Conservation (phyloP, 2,113 vertebrate species). For the Myanophis thanlyinensis region DNA sequence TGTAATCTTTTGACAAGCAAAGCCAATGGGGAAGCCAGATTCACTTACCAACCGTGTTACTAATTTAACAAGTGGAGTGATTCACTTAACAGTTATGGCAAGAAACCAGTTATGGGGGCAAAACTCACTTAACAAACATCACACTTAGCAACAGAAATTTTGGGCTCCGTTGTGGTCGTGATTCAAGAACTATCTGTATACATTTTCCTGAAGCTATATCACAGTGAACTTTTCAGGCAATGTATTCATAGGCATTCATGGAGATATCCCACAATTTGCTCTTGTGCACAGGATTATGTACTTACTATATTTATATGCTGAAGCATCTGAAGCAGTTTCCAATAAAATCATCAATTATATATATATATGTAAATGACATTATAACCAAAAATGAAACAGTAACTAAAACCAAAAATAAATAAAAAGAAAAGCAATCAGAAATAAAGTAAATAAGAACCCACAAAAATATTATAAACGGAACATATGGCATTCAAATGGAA, state of each 20-base stretch:
- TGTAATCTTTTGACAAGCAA: background rate
- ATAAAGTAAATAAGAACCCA: background rate
- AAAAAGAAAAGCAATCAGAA: background rate
- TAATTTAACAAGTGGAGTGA: background rate
- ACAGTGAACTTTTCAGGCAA: background rate
- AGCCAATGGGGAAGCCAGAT: background rate
- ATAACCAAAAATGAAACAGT: background rate
- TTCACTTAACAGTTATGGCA: background rate
- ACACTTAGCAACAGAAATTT: too few species aligned
- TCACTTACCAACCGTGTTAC: background rate
- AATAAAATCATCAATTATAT: background rate
- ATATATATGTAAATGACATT: background rate
- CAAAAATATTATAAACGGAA: background rate
- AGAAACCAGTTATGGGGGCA: too few species aligned
- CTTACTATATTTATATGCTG: background rate
- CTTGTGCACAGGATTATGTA: background rate
- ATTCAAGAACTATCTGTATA: too few species aligned
- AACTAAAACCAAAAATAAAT: background rate
- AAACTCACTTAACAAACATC: too few species aligned
- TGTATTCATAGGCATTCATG: background rate
- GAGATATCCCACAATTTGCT: background rate
- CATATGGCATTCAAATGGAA: background rate
- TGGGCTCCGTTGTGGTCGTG: too few species aligned
- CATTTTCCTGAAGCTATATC: background rate
- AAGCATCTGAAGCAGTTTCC: background rate